Conservation (phyloP, 2,888 invertebrate species). For the Drosophila silvestris region DNA sequence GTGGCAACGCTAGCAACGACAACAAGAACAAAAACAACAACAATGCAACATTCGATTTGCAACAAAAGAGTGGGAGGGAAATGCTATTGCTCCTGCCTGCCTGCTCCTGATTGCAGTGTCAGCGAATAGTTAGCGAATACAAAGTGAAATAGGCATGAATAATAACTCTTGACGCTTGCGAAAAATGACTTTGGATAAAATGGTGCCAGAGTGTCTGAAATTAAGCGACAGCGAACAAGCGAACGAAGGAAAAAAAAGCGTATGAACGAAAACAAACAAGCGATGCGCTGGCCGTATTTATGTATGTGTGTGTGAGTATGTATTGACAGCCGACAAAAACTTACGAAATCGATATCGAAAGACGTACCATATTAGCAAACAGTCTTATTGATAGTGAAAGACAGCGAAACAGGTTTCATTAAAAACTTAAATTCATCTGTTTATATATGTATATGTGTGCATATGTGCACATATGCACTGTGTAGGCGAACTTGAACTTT, state of each 20-base stretch:
- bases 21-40: slow-evolving; percentile 5
- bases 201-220: slow-evolving; percentile 76
- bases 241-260: slow-evolving; percentile 28
- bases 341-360: slow-evolving; percentile 42
- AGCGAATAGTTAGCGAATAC: slow-evolving; percentile 24
- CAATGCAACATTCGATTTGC: slow-evolving; percentile 37
- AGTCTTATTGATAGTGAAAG: slow-evolving; percentile 49
- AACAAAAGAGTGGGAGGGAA: slow-evolving; percentile 14
- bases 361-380: slow-evolving; percentile 24
- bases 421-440: slow-evolving; percentile 22
- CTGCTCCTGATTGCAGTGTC: slow-evolving; percentile 1
- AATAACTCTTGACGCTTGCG: slow-evolving; percentile 58
- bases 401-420: slow-evolving; percentile 40
- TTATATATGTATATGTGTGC: neutral
- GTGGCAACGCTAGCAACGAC: slow-evolving; percentile 22
- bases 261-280: slow-evolving; percentile 66
- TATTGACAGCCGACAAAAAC: slow-evolving; percentile 48
- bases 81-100: slow-evolving; percentile 5
- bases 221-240: slow-evolving; percentile 57
- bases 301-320: slow-evolving; percentile 6
- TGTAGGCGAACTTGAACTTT: slow-evolving; percentile 67
- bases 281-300: slow-evolving; percentile 46
- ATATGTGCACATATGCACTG: slow-evolving; percentile 5
- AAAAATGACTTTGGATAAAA: slow-evolving; percentile 73
- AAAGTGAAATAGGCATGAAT: slow-evolving; percentile 57